phyloP scores from a whole-genome alignment of 2,113 vertebrate species.

The Jacana jacana region DNA sequence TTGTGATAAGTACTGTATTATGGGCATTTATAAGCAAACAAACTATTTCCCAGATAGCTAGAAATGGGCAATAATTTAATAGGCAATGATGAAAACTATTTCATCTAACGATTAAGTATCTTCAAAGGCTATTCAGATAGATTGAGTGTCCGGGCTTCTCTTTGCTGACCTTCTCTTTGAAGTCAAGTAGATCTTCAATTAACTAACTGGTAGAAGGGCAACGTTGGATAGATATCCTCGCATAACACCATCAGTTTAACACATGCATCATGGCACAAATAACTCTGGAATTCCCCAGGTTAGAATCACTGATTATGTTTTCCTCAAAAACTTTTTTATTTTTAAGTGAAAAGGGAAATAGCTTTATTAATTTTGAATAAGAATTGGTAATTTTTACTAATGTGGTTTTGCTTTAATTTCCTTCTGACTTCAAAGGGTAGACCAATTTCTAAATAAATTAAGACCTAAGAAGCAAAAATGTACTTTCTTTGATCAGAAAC shows the following conservation, averaged over 20 bases:
- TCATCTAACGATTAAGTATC: background rate
- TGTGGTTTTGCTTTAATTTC: background rate
- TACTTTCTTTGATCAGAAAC: background rate
- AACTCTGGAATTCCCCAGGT: accelerated
- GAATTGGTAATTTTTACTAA: background rate
- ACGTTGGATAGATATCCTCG: background rate
- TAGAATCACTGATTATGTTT: too few species aligned
- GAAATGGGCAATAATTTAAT: background rate
- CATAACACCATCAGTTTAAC: background rate
- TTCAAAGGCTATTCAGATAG: background rate
- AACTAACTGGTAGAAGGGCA: background rate
- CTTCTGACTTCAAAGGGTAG: background rate
- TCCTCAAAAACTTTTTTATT: background rate
- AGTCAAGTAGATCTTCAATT: background rate
- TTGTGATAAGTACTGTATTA: background rate
- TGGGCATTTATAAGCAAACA: background rate
- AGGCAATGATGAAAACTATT: background rate
- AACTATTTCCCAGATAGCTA: background rate
- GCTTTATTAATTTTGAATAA: background rate
- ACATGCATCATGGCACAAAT: background rate
- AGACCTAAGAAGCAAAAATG: background rate
- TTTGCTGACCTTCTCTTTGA: background rate
- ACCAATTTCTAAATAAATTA: background rate
- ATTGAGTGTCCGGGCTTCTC: background rate
- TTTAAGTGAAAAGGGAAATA: background rate